These are phyloP conservation scores for Neotoma lepida DNA, from an alignment of 2,113 vertebrate genomes.

Conservation along the genomic window DNA sequence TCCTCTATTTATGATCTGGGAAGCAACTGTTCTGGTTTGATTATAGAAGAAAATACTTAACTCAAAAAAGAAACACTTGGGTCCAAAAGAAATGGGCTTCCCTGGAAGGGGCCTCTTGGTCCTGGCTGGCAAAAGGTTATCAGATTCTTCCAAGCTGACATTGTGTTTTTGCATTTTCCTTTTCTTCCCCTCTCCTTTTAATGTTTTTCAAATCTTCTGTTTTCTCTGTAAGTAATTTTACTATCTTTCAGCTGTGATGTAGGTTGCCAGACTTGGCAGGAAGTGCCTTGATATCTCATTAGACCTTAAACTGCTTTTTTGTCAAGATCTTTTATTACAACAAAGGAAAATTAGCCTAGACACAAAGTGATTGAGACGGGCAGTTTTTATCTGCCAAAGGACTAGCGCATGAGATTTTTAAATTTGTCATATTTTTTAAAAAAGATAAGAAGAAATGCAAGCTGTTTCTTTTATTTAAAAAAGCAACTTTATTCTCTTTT, in stretches of 20 bases:
- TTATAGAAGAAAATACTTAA: too few relatives aligned
- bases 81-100: not conserved
- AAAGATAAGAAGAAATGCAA: not conserved
- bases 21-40: not conserved
- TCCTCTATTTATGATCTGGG: not conserved
- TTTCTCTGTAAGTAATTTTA: not conserved
- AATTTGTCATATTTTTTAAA: not conserved
- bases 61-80: not conserved
- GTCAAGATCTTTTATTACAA: too few relatives aligned
- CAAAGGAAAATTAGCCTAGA: too few relatives aligned
- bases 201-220: not conserved
- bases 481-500: not conserved
- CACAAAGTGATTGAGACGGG: not conserved
- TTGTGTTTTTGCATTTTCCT: too few relatives aligned
- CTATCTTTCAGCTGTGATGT: not conserved
- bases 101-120: not conserved
- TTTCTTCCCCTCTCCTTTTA: too few relatives aligned
- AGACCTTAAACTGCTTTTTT: not conserved
- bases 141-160: too few relatives aligned
- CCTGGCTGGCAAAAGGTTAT: too few relatives aligned
- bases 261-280: not conserved
- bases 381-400: not conserved
- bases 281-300: not conserved
- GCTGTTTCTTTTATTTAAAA: not conserved
- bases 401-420: not conserved